Conservation (phyloP, 2,888 invertebrate species). For the Phanerotoma sp. region DNA sequence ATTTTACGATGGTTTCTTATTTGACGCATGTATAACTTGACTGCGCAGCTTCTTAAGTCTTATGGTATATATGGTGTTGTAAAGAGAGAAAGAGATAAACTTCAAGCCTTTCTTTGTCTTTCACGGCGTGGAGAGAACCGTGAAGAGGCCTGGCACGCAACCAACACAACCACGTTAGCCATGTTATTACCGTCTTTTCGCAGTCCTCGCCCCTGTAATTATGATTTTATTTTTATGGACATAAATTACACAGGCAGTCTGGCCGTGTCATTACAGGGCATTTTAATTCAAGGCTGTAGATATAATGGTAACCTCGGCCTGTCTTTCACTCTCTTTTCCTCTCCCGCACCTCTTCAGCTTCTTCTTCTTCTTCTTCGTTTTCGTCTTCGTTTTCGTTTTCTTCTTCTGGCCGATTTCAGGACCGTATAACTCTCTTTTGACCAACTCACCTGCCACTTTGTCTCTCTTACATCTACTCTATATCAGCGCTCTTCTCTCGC, state of each 20-base stretch:
- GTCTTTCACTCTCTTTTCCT: slow-evolving; percentile 24
- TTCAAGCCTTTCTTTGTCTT: too few species aligned
- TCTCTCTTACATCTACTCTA: not conserved
- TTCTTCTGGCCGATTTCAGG: not conserved
- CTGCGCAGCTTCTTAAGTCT: slow-evolving; percentile 7
- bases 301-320: slow-evolving; percentile 52
- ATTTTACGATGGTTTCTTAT: slow-evolving; percentile 16
- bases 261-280: slow-evolving; percentile 56
- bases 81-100: too few species aligned
- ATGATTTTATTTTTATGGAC: slow-evolving; percentile 57
- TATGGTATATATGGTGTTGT: not conserved
- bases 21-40: slow-evolving; percentile 8
- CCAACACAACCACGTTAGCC: slow-evolving; percentile 34
- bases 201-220: slow-evolving; percentile 54
- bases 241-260: slow-evolving; percentile 54
- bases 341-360: too few species aligned
- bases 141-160: slow-evolving; percentile 17
- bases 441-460: slow-evolving; percentile 11
- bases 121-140: slow-evolving; percentile 8
- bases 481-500: not conserved
- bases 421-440: slow-evolving; percentile 2
- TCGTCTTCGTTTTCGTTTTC: slow-evolving; percentile 12
- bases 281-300: slow-evolving; percentile 56
- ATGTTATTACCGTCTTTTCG: slow-evolving; percentile 55
- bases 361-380: too few species aligned